phyloP scores from a whole-genome alignment of 2,113 vertebrate genomes.

The Microtus pennsylvanicus region DNA sequence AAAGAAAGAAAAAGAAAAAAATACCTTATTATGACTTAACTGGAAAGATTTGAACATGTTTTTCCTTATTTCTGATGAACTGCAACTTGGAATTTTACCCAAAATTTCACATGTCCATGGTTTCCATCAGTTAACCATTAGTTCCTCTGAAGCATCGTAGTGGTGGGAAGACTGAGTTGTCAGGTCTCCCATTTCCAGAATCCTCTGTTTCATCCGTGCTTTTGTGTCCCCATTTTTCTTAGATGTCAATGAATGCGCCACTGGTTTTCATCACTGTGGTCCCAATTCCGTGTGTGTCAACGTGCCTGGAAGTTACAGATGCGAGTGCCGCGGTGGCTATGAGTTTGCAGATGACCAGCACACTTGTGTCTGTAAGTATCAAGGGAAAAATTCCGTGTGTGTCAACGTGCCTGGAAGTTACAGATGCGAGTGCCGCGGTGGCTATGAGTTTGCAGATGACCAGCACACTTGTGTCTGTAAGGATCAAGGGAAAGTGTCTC shows the following conservation, averaged over 20 bases:
- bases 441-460: constrained; percentile 87
- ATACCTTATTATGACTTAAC: neutral
- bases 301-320: constrained; percentile 89
- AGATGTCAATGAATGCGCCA: constrained; percentile 94
- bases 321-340: constrained; percentile 90
- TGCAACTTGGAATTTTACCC: neutral
- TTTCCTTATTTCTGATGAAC: neutral
- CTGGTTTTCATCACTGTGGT: constrained; percentile 87
- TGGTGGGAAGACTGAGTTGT: neutral
- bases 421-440: constrained; percentile 90
- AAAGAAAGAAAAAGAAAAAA: too few species aligned
- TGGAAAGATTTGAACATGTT: neutral
- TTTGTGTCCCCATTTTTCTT: neutral
- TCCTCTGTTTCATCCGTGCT: neutral
- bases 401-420: constrained; percentile 90
- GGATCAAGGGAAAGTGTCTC: constrained; percentile 56
- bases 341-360: constrained; percentile 85
- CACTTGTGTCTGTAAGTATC: constrained; percentile 90
- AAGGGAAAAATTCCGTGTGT: constrained; percentile 85
- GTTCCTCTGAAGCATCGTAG: neutral
- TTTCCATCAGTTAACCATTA: neutral
- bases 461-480: constrained; percentile 90
- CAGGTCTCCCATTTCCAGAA: neutral
- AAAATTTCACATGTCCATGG: neutral
- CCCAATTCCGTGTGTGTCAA: constrained; percentile 90